Evolutionary conservation across 2,888 invertebrate species (phyloP).

Genomic region (Dendrolimus houi): DNA sequence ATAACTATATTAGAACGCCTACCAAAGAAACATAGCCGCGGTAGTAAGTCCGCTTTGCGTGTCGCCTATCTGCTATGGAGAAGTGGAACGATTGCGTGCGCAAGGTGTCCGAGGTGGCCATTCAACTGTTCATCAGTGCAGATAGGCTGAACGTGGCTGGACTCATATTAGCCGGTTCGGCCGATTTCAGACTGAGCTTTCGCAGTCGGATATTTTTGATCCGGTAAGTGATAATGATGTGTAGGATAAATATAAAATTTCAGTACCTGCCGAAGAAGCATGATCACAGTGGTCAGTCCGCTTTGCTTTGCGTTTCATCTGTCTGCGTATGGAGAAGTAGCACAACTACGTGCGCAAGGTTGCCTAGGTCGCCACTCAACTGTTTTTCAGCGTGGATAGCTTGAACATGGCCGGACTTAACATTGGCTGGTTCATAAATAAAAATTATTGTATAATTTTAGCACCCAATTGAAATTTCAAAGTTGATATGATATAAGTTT

Average conservation of each 20-base stretch:
- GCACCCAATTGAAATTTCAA: no score
- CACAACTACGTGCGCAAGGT: slow-evolving; percentile 99
- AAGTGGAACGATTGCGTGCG: slow-evolving; percentile 99
- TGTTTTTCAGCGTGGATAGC: slow-evolving; percentile 98
- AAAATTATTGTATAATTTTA: no score
- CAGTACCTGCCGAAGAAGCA: slow-evolving; percentile 99
- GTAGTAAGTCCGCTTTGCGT: slow-evolving; percentile 99
- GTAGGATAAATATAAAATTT: slow-evolving; percentile 80
- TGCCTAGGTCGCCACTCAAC: slow-evolving; percentile 86
- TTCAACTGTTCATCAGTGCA: slow-evolving; percentile 96
- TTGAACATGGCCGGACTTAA: slow-evolving; percentile 98
- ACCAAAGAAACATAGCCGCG: slow-evolving; percentile 99
- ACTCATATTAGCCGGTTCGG: slow-evolving; percentile 98
- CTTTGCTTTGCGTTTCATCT: slow-evolving; percentile 99
- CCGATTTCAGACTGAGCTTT: slow-evolving; percentile 99
- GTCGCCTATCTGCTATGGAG: slow-evolving; percentile 99
- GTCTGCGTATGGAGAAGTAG: slow-evolving; percentile 99
- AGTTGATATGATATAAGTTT: no score
- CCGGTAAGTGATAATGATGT: slow-evolving; percentile 80
- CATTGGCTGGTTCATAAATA: slow-evolving; percentile 91
- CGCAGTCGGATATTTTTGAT: slow-evolving; percentile 99
- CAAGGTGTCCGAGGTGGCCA: slow-evolving; percentile 90
- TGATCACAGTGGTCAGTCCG: slow-evolving; percentile 99
- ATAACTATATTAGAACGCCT: slow-evolving; percentile 98
- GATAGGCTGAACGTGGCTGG: slow-evolving; percentile 99